phyloP scores from a whole-genome alignment of 1,140 invertebrate genomes.

The Bombyx mori region ASM3026992v2 NC_085128.1:11916501-11917000 shows the following conservation, averaged over 20 bases:
- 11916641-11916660: slow-evolving; percentile 52
- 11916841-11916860: slow-evolving; percentile 37
- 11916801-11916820: slow-evolving; percentile 66
- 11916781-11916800: slow-evolving; percentile 59
- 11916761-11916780: slow-evolving; percentile 69
- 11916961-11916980: no score
- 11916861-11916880: slow-evolving; percentile 30
- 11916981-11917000: neutral
- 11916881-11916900: slow-evolving; percentile 17
- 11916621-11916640: slow-evolving; percentile 64
- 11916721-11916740: slow-evolving; percentile 47
- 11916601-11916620: slow-evolving; percentile 71
- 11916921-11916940: slow-evolving; percentile 28
- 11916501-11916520: slow-evolving; percentile 39
- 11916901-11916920: slow-evolving; percentile 25
- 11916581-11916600: slow-evolving; percentile 71
- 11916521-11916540: slow-evolving; percentile 35
- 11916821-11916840: slow-evolving; percentile 65
- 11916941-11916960: slow-evolving; percentile 14
- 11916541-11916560: slow-evolving; percentile 43
- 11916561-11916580: slow-evolving; percentile 62
- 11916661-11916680: slow-evolving; percentile 53
- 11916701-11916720: slow-evolving; percentile 56
- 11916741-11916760: slow-evolving; percentile 34
- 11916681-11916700: slow-evolving; percentile 55